These are phyloP conservation scores for Hydropsyche betteni DNA, from an alignment of 2,888 invertebrate species.

Conservation along the genomic window DNA sequence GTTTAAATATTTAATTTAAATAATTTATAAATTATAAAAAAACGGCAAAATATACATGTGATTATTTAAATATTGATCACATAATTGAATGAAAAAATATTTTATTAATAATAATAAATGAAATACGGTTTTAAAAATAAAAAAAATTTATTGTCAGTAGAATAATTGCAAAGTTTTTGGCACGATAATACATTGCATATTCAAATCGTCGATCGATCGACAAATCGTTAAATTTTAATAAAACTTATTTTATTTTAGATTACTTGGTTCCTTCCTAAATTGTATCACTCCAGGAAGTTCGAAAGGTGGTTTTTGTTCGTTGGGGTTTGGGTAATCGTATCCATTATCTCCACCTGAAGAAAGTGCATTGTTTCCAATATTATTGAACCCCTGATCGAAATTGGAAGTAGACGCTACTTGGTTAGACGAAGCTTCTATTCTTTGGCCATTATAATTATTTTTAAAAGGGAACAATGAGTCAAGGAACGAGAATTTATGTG, in stretches of 20 bases:
- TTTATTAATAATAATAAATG: no score
- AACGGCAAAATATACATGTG: no score
- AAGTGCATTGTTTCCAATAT: not conserved
- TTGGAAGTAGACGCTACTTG: not conserved
- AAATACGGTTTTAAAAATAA: no score
- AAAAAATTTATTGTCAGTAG: not conserved
- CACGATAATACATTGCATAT: not conserved
- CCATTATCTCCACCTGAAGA: constrained; percentile 24
- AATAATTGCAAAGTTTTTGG: not conserved
- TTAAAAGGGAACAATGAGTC: constrained; percentile 36
- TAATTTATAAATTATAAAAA: no score
- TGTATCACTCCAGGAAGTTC: constrained; percentile 42
- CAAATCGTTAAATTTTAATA: not conserved
- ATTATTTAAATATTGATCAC: no score
- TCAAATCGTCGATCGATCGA: not conserved
- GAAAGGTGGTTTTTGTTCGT: constrained; percentile 43
- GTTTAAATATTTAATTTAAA: no score
- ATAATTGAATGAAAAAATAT: no score
- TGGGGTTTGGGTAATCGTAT: constrained; percentile 50
- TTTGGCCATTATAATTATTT: constrained; percentile 42
- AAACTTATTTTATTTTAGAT: not conserved
- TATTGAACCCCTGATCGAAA: not conserved
- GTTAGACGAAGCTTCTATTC: constrained; percentile 7
- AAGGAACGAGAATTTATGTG: constrained; percentile 44
- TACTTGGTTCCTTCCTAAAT: constrained; percentile 37